Evolutionary conservation across 2,113 vertebrate genomes (phyloP), one percentile per base, ranked within the genome.

Genomic region (Lathamus discolor): DNA sequence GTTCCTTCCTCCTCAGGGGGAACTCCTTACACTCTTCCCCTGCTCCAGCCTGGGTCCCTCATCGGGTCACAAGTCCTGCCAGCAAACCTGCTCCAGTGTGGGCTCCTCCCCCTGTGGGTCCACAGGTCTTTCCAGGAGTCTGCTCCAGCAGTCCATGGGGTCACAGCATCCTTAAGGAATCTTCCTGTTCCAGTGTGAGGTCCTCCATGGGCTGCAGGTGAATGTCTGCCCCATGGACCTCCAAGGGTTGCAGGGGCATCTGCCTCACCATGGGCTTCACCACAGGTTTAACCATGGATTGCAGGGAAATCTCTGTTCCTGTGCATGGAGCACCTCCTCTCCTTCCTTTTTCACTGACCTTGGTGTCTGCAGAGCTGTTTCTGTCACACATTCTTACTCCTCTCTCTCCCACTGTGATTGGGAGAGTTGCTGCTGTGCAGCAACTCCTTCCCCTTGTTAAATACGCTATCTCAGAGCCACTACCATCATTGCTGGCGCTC

Each of bases 91-190:
- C 39, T 73, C 23, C 51, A 39, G 17, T 0, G 0, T 37, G 49
- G 14, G 41, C 17, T 25, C 8, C 13, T 11, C 15, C 17, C 14
- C 8, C 13, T 0, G 0, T 18, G 41, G 15, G 5, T 6, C 28
- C 10, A 28, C 43, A 33, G 23, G 18, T 44, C 27, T 27, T 84
- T 27, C 44, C 67, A 61, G n/a, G 7, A 67, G 59, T 61, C 49
- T 66, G 16, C 33, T 48, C 24, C 44, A 48, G 20, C 6, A 7
- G 16, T 59, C 37, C 11, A 6, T n/a, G 59, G 19, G 3, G 13
- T n/a, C 43, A n/a, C 23, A 52, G 44, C 16, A n/a, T 73, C 33
- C 37, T 46, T 73, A 9, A 7, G 24, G 67, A 24, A 46, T n/a
- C 37, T 33, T 55, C 0, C 0, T 43, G 31, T 15, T 73, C 33